Evolutionary conservation across 2,797 vertebrate genomes (phyloP).

Genomic region (Urophycis tenuis): DNA sequence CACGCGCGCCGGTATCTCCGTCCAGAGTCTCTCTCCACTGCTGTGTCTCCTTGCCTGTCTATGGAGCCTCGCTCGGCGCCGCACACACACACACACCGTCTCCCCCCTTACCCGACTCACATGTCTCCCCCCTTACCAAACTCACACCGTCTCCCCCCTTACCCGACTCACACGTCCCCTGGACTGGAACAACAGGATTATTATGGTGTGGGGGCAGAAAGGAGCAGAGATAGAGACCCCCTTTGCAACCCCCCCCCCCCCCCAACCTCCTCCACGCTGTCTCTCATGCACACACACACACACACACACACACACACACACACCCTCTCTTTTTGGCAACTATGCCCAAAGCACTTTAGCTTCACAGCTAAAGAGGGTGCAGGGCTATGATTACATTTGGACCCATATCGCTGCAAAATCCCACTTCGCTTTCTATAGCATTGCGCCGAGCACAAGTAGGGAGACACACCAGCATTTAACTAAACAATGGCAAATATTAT

Average conservation of each 20-base stretch:
- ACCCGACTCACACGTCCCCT: conserved; percentile 50
- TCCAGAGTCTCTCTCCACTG: background rate
- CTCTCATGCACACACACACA: background rate
- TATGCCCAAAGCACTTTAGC: background rate
- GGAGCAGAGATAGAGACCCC: conserved; percentile 26
- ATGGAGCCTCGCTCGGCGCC: no score
- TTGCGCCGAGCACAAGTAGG: background rate
- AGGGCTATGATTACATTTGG: background rate
- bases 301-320: background rate
- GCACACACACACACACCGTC: no score
- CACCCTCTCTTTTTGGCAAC: background rate
- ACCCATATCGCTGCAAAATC: background rate
- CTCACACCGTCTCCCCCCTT: conserved; percentile 37
- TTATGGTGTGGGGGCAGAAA: conserved; percentile 22
- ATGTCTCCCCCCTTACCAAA: no score
- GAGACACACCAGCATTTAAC: background rate
- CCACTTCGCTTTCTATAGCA: background rate
- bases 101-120: no score
- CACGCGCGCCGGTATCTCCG: conserved; percentile 19
- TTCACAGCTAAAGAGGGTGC: background rate
- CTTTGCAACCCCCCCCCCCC: conserved; percentile 21
- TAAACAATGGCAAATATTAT: background rate
- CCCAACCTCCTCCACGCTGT: conserved; percentile 9
- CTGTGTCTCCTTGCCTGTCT: background rate
- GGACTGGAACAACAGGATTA: conserved; percentile 66